phyloP scores from a whole-genome alignment of 2,888 invertebrate genomes.

The Lacanobia oleracea region DNA sequence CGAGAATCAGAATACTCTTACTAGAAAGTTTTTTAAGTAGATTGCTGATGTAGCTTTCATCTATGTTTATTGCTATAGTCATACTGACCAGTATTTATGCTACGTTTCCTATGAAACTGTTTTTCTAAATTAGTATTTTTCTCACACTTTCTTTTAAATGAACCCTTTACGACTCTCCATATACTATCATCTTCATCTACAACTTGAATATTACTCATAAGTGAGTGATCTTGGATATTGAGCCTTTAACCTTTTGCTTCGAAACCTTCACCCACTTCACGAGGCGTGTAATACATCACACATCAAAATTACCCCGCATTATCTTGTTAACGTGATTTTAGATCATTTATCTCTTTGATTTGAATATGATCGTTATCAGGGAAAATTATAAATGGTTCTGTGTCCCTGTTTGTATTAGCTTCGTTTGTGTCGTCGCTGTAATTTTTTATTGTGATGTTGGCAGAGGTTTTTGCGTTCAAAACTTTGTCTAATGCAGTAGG shows the following conservation, averaged over 20 bases:
- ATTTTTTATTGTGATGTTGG: not conserved
- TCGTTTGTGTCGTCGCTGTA: conserved; percentile 6
- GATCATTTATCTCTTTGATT: conserved; percentile 63
- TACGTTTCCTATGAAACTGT: not conserved
- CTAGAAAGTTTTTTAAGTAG: not conserved
- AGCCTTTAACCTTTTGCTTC: conserved; percentile 64
- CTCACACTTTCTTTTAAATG: not conserved
- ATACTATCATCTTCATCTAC: not conserved
- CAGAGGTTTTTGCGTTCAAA: not conserved
- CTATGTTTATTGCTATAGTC: not conserved
- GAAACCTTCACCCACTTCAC: conserved; percentile 68
- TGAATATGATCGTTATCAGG: conserved; percentile 60
- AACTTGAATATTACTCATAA: conserved; percentile 44
- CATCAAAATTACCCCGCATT: conserved; percentile 68
- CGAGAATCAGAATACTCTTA: not conserved
- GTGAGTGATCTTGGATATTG: conserved; percentile 60
- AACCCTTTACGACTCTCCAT: not conserved
- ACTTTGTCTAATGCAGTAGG: not conserved
- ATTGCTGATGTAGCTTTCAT: not conserved
- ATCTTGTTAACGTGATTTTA: conserved; percentile 64
- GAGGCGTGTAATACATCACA: conserved; percentile 63
- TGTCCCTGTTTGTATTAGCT: conserved; percentile 26
- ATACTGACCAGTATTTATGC: no score
- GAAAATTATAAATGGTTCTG: conserved; percentile 42
- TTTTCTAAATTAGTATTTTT: not conserved